Evolutionary conservation across 2,113 vertebrate genomes (phyloP).

Genomic region (Theristicus caerulescens): DNA sequence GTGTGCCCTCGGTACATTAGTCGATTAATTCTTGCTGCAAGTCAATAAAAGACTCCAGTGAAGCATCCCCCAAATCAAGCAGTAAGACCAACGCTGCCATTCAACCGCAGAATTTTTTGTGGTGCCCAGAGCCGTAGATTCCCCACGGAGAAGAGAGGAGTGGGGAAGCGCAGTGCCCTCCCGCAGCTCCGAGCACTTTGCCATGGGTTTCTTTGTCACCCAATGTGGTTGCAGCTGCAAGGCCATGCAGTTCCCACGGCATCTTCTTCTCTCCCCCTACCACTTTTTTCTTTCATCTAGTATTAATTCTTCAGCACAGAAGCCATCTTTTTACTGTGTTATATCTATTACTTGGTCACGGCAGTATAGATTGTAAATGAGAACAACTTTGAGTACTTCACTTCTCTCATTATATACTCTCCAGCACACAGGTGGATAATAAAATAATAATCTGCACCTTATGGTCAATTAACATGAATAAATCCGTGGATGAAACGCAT

Average conservation of each 20-base stretch:
- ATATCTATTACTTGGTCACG: neutral
- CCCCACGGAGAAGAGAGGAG: neutral
- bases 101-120: neutral
- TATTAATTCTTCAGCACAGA: neutral
- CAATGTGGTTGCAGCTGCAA: neutral
- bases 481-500: neutral
- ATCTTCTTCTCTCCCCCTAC: neutral
- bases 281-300: neutral
- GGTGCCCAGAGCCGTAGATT: accelerated
- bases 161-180: accelerated
- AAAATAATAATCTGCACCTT: neutral
- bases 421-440: neutral
- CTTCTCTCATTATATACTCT: neutral
- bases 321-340: neutral
- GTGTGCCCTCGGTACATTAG: neutral
- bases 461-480: neutral
- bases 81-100: neutral
- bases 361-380: neutral
- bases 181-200: neutral
- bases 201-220: neutral
- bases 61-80: neutral
- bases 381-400: neutral
- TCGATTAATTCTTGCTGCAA: neutral
- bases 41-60: neutral
- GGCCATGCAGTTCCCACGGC: neutral